phyloP scores from a whole-genome alignment of 1,140 invertebrate genomes.

The Pseudomyrmex gracilis region DNA sequence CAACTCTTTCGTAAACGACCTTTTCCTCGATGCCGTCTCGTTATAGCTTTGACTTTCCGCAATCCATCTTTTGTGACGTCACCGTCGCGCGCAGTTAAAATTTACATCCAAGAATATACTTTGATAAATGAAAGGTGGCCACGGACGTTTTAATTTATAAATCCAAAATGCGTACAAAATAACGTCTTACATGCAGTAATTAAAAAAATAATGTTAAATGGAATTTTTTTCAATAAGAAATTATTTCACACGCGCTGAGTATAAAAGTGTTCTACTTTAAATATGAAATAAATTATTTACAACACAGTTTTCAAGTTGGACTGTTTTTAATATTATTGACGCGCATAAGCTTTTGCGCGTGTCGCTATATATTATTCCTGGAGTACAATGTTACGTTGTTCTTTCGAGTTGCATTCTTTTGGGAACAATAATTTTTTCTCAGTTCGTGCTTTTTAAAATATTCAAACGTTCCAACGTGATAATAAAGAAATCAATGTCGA shows the following conservation, averaged over 20 bases:
- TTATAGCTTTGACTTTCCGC: slow-evolving; percentile 22
- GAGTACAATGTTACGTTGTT: too few relatives aligned
- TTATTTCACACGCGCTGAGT: background rate
- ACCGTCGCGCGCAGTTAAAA: background rate
- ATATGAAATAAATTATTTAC: slow-evolving; percentile 5
- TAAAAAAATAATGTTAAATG: background rate
- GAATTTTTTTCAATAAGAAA: slow-evolving; percentile 11
- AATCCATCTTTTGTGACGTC: background rate
- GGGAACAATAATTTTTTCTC: background rate
- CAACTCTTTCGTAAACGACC: slow-evolving; percentile 23
- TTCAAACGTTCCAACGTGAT: background rate
- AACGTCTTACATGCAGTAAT: background rate
- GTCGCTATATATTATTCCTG: background rate
- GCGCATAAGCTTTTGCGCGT: background rate
- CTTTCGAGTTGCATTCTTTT: too few relatives aligned
- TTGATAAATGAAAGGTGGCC: background rate
- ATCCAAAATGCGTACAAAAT: background rate
- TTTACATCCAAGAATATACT: background rate
- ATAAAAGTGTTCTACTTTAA: background rate
- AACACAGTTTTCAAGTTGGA: background rate
- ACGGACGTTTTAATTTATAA: background rate
- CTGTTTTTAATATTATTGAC: too few relatives aligned
- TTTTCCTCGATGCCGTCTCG: slow-evolving; percentile 4
- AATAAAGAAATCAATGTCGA: background rate
- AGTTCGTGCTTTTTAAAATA: background rate